phyloP scores from a whole-genome alignment of 2,797 vertebrate species.

The Malacoraja senta region DNA sequence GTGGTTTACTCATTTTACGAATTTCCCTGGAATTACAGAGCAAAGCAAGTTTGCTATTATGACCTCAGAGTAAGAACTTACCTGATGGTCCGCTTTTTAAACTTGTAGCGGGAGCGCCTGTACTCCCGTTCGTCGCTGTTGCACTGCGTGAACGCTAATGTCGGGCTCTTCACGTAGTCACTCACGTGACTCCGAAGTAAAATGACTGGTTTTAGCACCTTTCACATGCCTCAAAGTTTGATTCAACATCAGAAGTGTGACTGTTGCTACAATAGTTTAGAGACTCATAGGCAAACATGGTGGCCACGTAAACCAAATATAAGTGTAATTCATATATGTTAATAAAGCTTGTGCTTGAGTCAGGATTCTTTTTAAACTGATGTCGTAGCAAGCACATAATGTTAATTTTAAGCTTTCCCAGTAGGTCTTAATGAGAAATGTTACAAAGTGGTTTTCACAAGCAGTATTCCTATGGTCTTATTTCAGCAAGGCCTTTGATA shows the following conservation, averaged over 20 bases:
- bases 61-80: no score
- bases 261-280: background rate
- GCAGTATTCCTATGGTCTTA: background rate
- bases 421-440: background rate
- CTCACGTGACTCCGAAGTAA: no score
- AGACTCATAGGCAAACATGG: background rate
- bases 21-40: no score
- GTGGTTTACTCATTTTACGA: no score
- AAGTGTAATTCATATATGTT: background rate
- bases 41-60: no score
- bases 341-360: background rate
- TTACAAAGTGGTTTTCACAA: background rate
- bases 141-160: no score
- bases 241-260: background rate
- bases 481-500: no score
- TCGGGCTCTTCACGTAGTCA: no score
- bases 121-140: no score
- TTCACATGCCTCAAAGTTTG: background rate
- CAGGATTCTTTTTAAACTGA: background rate
- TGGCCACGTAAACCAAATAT: background rate
- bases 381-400: background rate
- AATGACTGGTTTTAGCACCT: background rate
- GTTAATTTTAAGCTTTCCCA: background rate
- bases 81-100: no score
- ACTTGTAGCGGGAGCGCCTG: no score